Base-by-base conservation (phyloP, 2,113 vertebrate genomes). In the Ellobius talpinus region DNA sequence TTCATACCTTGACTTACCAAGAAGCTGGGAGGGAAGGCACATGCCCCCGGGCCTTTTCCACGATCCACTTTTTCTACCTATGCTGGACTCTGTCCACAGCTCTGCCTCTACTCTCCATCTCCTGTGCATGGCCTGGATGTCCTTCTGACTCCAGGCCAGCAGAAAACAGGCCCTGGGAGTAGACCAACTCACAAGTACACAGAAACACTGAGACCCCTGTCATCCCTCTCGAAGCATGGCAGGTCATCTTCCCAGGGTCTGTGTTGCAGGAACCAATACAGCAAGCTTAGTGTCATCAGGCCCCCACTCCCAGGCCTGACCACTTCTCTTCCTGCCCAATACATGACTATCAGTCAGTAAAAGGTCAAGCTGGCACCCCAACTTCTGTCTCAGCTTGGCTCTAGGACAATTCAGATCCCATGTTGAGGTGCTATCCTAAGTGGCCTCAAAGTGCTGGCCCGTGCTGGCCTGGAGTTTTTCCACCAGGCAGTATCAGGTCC, bases 131-230 rank as follows among this genome's bases (percentile, higher is more conserved):
- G 58, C 58, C 58, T 58, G 61, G 7, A 10, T 45, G 16, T 7
- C 65, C 73, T 17, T 16, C 33, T 29, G 29, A 12, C 13, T 81
- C 81, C 13, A 21, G 72, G 14, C 39, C 19, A 7, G 33, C n/a
- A 26, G 39, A 26, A 11, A 24, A 50, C 31, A 47, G 39, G 50
- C n/a, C 10, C 73, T 63, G 31, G 39, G 31, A n/a, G 50, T 1
- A 87, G 33, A 39, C 33, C 29, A 17, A 10, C n/a, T 61, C 45
- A 19, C 4, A 12, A n/a, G 66, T 10, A 8, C 7, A n/a, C 65
- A 16, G 66, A 3, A 19, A 39, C 17, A 33, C 42, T 0, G 0
- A 7, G 12, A 42, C 13, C 45, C n/a, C 23, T 0, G 2, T 8
- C 21, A 12, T 24, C 24, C 45, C 61, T 47, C 14, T 58, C n/a